Percentiles rank a stretch among this genome's conserved stretches.
Conservation (phyloP, 2,888 invertebrate genomes). For the Stomorhina lunata region DNA sequence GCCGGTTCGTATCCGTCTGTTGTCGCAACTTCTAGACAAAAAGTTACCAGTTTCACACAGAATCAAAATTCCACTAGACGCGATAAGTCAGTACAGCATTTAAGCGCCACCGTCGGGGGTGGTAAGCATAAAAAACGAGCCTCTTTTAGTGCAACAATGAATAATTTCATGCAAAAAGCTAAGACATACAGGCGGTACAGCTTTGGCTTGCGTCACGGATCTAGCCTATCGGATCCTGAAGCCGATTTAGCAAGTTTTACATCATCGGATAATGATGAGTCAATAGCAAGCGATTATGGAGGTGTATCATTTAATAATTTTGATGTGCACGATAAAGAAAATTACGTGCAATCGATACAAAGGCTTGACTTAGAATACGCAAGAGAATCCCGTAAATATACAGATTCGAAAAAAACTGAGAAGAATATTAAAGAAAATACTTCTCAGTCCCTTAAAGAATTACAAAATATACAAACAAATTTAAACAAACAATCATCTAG, state of each 20-base stretch:
- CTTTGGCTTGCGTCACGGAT: constrained; percentile 81
- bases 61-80: constrained; percentile 42
- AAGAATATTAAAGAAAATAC: neutral
- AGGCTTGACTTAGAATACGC: neutral
- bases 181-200: constrained; percentile 82
- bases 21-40: constrained; percentile 73
- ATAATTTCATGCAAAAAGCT: constrained; percentile 91
- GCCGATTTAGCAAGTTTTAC: constrained; percentile 82
- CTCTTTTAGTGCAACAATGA: constrained; percentile 90
- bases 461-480: neutral
- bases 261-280: constrained; percentile 76
- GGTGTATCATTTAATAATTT: constrained; percentile 17
- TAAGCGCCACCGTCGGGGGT: neutral
- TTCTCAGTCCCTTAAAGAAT: neutral
- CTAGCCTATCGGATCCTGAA: constrained; percentile 86
- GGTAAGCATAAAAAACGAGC: constrained; percentile 82
- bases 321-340: constrained; percentile 3
- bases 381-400: neutral
- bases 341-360: neutral
- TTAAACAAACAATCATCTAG: neutral
- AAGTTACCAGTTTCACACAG: constrained; percentile 60
- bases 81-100: neutral
- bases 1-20: constrained; percentile 71
- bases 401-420: neutral
- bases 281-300: constrained; percentile 69